Evolutionary conservation across 2,888 invertebrate species (phyloP).

Genomic region (Mechanitis messenoides): DNA sequence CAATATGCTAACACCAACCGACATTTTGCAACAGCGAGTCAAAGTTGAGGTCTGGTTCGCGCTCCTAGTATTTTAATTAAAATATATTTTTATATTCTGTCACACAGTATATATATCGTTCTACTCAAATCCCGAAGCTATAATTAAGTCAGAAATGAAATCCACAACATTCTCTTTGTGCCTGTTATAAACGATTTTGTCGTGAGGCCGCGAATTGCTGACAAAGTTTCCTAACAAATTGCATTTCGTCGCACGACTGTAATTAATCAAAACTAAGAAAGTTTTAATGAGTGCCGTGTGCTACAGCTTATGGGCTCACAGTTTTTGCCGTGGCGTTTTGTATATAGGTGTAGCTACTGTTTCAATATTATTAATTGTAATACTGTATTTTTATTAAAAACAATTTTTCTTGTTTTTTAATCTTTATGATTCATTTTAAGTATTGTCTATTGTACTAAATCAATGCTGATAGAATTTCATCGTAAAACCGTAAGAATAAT

Average conservation of each 20-base stretch:
- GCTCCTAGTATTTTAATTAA: too few relatives aligned
- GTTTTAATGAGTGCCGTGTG: conserved; percentile 35
- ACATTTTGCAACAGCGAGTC: too few relatives aligned
- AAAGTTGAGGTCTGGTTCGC: too few relatives aligned
- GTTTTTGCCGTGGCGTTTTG: conserved; percentile 10
- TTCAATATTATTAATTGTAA: neutral
- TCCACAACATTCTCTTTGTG: conserved; percentile 3
- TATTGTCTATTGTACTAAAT: too few relatives aligned
- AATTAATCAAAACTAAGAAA: conserved; percentile 37
- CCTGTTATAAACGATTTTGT: conserved; percentile 5
- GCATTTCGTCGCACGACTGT: conserved; percentile 27
- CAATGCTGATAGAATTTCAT: too few relatives aligned
- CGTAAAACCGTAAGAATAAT: too few relatives aligned
- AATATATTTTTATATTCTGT: too few relatives aligned
- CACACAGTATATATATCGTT: neutral
- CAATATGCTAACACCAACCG: too few relatives aligned
- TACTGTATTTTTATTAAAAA: too few relatives aligned
- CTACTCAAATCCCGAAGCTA: neutral
- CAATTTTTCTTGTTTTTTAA: neutral
- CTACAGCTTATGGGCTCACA: conserved; percentile 21
- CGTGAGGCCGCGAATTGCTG: conserved; percentile 11
- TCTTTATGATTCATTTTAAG: neutral
- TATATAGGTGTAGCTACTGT: conserved; percentile 1
- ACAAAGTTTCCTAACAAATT: conserved; percentile 27
- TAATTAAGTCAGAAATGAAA: neutral